Percentiles rank a stretch among this genome's conserved stretches.
Evolutionary conservation across 2,797 vertebrate genomes (phyloP).

Genomic region (Pipistrellus nathusii): DNA sequence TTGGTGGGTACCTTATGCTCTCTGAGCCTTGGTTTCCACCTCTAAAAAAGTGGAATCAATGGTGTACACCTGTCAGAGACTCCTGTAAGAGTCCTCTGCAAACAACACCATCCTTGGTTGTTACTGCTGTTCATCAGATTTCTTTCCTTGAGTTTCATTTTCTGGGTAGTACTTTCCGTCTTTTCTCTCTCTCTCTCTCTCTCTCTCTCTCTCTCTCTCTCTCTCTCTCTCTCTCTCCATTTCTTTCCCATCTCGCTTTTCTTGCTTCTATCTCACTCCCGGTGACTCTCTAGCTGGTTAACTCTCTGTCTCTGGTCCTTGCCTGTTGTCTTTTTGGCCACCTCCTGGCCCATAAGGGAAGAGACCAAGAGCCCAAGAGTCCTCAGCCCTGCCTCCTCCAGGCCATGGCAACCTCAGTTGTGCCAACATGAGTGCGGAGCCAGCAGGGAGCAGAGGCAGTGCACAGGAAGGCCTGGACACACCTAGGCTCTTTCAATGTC

Average conservation of each 20-base stretch:
- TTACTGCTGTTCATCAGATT: neutral
- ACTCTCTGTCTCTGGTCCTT: neutral
- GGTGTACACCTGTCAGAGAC: neutral
- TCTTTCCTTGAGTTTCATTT: neutral
- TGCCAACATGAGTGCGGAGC: neutral
- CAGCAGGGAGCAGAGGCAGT: neutral
- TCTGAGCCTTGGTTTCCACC: conserved; percentile 8
- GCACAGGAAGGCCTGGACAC: neutral
- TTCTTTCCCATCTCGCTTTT: neutral
- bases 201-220: neutral
- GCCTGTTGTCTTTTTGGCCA: neutral
- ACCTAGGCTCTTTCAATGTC: neutral
- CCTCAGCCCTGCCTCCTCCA: neutral
- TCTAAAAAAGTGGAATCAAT: neutral
- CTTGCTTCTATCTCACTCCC: neutral
- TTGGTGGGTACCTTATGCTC: neutral
- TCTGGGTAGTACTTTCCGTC: neutral
- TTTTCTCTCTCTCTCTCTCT: neutral
- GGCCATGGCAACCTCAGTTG: neutral
- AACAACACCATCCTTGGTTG: neutral
- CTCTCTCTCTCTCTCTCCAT: neutral
- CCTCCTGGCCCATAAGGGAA: neutral
- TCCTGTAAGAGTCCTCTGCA: neutral
- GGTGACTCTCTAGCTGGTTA: neutral
- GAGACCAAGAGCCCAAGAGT: neutral